Evolutionary conservation across 2,888 invertebrate species (phyloP).

Genomic region (Cancer borealis): DNA sequence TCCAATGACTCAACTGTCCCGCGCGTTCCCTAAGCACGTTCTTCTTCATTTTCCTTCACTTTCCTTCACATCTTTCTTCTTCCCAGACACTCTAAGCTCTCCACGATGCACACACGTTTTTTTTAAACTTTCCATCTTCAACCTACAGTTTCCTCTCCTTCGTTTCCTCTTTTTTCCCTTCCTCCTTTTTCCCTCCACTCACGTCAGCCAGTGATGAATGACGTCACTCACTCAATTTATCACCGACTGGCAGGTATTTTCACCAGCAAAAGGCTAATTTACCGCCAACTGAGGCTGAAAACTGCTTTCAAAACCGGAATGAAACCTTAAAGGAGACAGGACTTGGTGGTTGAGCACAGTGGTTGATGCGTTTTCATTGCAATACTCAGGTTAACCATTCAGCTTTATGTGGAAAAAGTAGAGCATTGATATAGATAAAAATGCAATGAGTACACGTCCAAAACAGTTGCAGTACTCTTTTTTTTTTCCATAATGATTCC

Average conservation of each 20-base stretch:
- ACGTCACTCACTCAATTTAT: constrained; percentile 37
- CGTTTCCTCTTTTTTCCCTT: neutral
- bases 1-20: neutral
- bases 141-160: neutral
- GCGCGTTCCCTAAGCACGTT: neutral
- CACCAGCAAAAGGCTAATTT: constrained; percentile 33
- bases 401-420: neutral
- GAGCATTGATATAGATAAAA: neutral
- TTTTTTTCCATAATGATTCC: neutral
- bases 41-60: neutral
- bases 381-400: neutral
- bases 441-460: neutral
- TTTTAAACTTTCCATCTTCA: neutral
- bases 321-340: neutral
- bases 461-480: neutral
- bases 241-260: constrained; percentile 24
- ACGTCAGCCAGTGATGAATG: constrained; percentile 14
- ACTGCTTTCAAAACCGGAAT: neutral
- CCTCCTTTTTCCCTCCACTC: neutral
- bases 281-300: constrained; percentile 16
- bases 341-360: neutral
- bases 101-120: neutral
- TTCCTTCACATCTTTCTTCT: neutral
- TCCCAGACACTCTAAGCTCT: neutral
- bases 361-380: neutral